Base-by-base conservation (phyloP, 2,797 vertebrate genomes). In the Ctenopoma multispine region DNA sequence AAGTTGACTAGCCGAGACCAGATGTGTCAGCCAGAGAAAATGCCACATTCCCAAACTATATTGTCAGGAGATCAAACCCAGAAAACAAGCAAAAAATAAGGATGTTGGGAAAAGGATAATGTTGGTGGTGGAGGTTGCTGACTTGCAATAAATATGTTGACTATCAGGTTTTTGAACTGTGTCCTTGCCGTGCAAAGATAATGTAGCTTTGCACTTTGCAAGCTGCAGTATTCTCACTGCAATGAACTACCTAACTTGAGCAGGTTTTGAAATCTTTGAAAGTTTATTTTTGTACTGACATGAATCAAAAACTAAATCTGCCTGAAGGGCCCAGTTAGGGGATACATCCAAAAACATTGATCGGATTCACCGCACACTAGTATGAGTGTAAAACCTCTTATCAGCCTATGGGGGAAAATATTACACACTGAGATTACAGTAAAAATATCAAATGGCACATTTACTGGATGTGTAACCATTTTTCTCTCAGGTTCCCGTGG, bases 401-500 rank as follows among this genome's bases (percentile, higher is more conserved):
- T 44, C 3, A 31, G 24, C 27, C 12, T 53, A 14, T 18, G n/a
- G 7, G 6, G n/a, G 21, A n/a, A 24, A 56, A 24, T 24, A 8
- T 49, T 17, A 41, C 31, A 43, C 46, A 29, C 14, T 27, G 21
- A 75, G 7, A 23, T 12, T 11, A 17, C 41, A 14, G 1, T 53
- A 18, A 54, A 57, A 57, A 50, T 49, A 47, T 74, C 11, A 62
- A 63, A 51, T 18, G 29, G 4, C 24, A 61, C 57, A 53, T 71
- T 47, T 15, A 43, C n/a, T 59, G 9, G 77, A 18, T 27, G 40
- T 59, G 14, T 44, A 9, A 6, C 18, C 14, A 63, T n/a, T 68
- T 14, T 41, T 34, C 69, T 0, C n/a, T 20, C 82, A 99, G 97
- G 97, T 20, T 95, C 95, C 18, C 94, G 97, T 1, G 97, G 97